These are phyloP conservation scores for Apogon hyalosoma DNA, from an alignment of 2,797 vertebrate genomes.

Conservation along the genomic window DNA sequence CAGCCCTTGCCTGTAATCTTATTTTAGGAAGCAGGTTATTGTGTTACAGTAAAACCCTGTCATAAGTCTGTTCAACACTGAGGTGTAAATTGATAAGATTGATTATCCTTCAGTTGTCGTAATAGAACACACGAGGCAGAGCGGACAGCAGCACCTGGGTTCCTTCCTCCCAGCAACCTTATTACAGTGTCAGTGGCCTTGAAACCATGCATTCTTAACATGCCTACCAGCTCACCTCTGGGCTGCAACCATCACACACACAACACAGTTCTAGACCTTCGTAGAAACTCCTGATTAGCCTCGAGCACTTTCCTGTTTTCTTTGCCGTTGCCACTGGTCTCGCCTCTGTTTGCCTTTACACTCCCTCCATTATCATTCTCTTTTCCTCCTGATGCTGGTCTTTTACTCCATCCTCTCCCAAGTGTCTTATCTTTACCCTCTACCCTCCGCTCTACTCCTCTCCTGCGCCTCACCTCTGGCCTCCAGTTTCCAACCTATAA, in stretches of 20 bases:
- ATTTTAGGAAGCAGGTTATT: constrained; percentile 42
- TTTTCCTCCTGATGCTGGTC: constrained; percentile 29
- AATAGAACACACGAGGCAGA: constrained; percentile 30
- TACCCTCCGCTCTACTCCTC: constrained; percentile 26
- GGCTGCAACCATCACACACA: constrained; percentile 47
- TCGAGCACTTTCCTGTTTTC: constrained; percentile 57
- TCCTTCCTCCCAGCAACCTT: constrained; percentile 21
- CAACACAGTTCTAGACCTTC: constrained; percentile 41
- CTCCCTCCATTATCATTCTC: constrained; percentile 50
- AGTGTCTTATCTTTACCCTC: constrained; percentile 56
- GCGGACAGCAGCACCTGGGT: constrained; percentile 20
- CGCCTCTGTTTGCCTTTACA: constrained; percentile 52
- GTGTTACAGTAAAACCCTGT: constrained; percentile 18
- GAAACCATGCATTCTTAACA: constrained; percentile 50
- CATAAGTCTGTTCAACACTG: constrained; percentile 29
- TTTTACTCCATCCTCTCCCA: constrained; percentile 27
- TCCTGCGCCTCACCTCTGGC: constrained; percentile 52
- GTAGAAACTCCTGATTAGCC: constrained; percentile 58
- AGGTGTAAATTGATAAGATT: constrained; percentile 49
- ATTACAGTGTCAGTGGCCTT: constrained; percentile 35
- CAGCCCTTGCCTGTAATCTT: constrained; percentile 3
- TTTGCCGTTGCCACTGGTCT: constrained; percentile 49
- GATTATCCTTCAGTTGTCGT: constrained; percentile 58
- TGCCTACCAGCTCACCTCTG: constrained; percentile 62
- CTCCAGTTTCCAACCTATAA: constrained; percentile 61